Evolutionary conservation across 1,140 invertebrate genomes (phyloP), one percentile per base, ranked within the genome.

Genomic region (Calosoma granatense): DNA sequence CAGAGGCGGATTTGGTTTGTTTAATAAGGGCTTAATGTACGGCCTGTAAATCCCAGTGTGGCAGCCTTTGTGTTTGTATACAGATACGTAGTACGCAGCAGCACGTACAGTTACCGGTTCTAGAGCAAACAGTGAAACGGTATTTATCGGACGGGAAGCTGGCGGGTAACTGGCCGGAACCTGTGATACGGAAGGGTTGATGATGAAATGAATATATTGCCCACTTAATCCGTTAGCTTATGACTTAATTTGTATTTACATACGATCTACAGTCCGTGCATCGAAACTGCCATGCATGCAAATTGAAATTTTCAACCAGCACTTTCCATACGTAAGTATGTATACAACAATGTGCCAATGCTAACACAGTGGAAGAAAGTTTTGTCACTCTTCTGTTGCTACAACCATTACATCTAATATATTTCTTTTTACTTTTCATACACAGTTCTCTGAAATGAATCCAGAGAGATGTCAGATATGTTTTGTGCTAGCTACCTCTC

Each of bases 181-280:
- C 17, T 47, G 41, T 17, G 41, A 4, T 12, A 47, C 41, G 41
- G 15, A 47, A 47, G 41, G 41, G 41, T 47, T 47, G 41, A 47
- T n/a, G n/a, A n/a, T 47, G 41, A 47, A 47, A 47, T 17, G 41
- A 47, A 47, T 47, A 47, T 47, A 47, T 47, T 47, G 41, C 41
- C 41, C 41, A 47, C 41, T 47, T 47, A 47, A 47, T 47, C 41
- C 41, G 41, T 47, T 47, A 17, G 41, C 41, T 47, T 47, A 47
- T 47, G 41, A 47, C 41, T 47, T 47, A 47, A 47, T 47, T 47
- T 47, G 17, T 47, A 47, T 47, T 47, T 47, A 17, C 9, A 12
- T 47, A 47, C 15, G 41, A 9, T 17, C 3, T 47, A 9, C 41
- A 47, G 17, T 47, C 17, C 17, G 41, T 47, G 6, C 3, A 47